Conservation (phyloP, 2,888 invertebrate genomes). For the Craniophora ligustri region DNA sequence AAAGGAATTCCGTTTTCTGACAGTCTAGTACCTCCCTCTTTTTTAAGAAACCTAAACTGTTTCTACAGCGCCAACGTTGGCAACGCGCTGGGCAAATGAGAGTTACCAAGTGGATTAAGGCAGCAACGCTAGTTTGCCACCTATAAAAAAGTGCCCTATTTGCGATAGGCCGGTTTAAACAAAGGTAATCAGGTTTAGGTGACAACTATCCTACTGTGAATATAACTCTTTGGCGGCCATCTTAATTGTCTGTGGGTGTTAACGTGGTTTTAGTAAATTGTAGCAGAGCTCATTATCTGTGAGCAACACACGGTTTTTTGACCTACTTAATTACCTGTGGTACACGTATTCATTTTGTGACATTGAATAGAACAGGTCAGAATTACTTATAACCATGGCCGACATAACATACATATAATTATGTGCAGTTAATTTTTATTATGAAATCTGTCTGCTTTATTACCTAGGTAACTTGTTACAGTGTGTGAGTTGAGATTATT, state of each 20-base stretch:
- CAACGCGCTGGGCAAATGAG: too few relatives aligned
- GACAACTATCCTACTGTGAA: constrained; percentile 9
- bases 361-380: constrained; percentile 50
- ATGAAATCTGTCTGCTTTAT: constrained; percentile 44
- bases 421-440: constrained; percentile 45
- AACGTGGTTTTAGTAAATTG: constrained; percentile 14
- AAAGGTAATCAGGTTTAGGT: not conserved
- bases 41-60: too few relatives aligned
- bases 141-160: too few relatives aligned
- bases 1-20: too few relatives aligned
- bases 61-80: too few relatives aligned
- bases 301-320: constrained; percentile 32
- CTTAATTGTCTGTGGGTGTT: constrained; percentile 15
- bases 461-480: constrained; percentile 2
- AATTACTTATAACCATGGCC: constrained; percentile 48
- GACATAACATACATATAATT: constrained; percentile 45
- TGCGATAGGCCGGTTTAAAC: too few relatives aligned
- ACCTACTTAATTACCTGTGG: constrained; percentile 43
- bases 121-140: too few relatives aligned
- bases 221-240: not conserved
- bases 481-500: not conserved
- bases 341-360: constrained; percentile 42
- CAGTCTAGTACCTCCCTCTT: too few relatives aligned
- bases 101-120: too few relatives aligned
- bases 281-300: constrained; percentile 28